Base-by-base conservation (phyloP, 2,888 invertebrate genomes). In the Noctua janthe region DNA sequence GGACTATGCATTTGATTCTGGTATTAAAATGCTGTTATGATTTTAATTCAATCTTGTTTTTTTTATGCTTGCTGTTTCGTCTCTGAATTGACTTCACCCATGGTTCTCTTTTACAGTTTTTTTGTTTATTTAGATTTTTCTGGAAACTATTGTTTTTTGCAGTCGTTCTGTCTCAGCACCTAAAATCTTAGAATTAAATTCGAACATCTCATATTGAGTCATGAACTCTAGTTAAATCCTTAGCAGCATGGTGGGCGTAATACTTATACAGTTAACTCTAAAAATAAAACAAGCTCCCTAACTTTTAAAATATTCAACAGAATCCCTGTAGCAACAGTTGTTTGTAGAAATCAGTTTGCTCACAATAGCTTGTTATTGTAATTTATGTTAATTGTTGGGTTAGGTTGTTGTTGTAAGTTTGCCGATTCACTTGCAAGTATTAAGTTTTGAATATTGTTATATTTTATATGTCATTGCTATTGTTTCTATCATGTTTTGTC, bases 341-440 rank as follows among this genome's bases (percentile, higher is more conserved):
- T 87, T 89, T 87, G 82, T 88, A 88, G 87, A 88, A 88, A 89
- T 84, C 76, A 83, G 83, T 82, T 87, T 82, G 81, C 80, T 79
- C 77, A 86, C 88, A 87, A 84, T 88, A 84, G 87, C 91, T 94
- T 94, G 91, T 92, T 92, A 94, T 95, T 94, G 81, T 92, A 94
- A 95, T 95, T 93, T 95, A 95, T 94, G 94, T 88, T 92, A 94
- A 90, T 83, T 88, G 82, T 78, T 80, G 84, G 80, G 82, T 83
- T 82, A 84, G 78, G 62, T 86, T 86, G 84, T 80, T 87, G 86
- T 88, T 88, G 88, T 87, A 76, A 85, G 88, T 88, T 90, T 84
- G 76, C 86, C 51, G 49, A 83, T 88, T 91, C 89, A 90, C 92
- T 92, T 89, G 84, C 84, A 88, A 87, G 84, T 85, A 82, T 77